Base-by-base conservation (phyloP, 2,797 vertebrate species). In the Perdix hodgsoniae region DNA sequence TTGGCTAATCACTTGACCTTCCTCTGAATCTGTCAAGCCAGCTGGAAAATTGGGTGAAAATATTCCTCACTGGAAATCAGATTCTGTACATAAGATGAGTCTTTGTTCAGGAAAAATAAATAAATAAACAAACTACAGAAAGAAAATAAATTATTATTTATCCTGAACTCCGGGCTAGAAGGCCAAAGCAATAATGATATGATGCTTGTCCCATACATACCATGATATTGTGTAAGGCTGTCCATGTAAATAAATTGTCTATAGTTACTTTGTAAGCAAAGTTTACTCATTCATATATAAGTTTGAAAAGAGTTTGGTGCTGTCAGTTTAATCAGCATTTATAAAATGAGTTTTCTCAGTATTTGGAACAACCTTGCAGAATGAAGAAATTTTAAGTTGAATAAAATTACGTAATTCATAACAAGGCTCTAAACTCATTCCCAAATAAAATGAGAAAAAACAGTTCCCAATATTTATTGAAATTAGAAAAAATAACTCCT, bases 1-100 rank as follows among this genome's bases (percentile, higher is more conserved):
- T 90, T 52, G 31, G 35, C 82, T 96, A 92, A 96, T 96, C 94
- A 78, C 33, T 83, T 96, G 94, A 94, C 96, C 90, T 96, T 93
- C 52, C 8, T 59, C 81, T 91, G 73, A 88, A 92, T 71, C 75
- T 81, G 77, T 70, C 82, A 92, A 92, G 63, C 50, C 65, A 90
- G 63, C 12, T 83, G 65, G 86, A 96, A 93, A 95, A 97, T 79
- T 90, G 49, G 35, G 63, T 94, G 77, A 87, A 93, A 96, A 93
- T 21, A 89, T 83, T 77, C 4, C 1, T 50, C 0, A 0, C 31
- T 74, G 79, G 82, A 96, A 93, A 90, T 18, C 77, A 94, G 72
- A 76, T 84, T 82, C 23, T 86, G 44, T 45, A 80, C 35, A 23
- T 77, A 91, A 93, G 88, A 90, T 50, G 15, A 85, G 31, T 18